phyloP scores from a whole-genome alignment of 2,888 invertebrate genomes.

The Therioaphis trifolii region DNA sequence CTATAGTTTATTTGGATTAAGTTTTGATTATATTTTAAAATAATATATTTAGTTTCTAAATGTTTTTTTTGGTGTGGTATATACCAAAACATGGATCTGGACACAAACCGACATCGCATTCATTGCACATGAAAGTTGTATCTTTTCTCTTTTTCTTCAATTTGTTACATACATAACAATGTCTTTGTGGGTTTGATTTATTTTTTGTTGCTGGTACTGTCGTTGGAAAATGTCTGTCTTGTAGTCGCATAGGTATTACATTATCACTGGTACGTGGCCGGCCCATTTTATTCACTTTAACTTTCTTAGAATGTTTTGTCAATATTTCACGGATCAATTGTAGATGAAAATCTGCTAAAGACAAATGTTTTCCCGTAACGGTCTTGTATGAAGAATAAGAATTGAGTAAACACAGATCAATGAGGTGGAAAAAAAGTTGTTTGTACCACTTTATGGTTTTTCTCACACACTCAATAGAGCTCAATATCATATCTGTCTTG shows the following conservation, averaged over 20 bases:
- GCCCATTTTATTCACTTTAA: not conserved
- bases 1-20: too few relatives aligned
- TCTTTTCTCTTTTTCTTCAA: not conserved
- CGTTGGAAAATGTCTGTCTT: not conserved
- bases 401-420: not conserved
- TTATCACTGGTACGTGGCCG: not conserved
- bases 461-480: too few relatives aligned
- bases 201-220: not conserved
- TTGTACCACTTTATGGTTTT: too few relatives aligned
- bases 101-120: constrained; percentile 19
- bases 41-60: too few relatives aligned
- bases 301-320: not conserved
- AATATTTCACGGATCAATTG: not conserved
- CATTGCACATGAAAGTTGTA: not conserved
- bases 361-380: not conserved
- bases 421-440: constrained; percentile 19
- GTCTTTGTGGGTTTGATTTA: not conserved
- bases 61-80: not conserved
- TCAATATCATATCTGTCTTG: not conserved
- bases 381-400: constrained; percentile 5
- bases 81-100: not conserved
- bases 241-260: not conserved
- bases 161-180: not conserved
- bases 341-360: not conserved
- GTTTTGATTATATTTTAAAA: too few relatives aligned